Base-by-base conservation (phyloP, 2,113 vertebrate species). In the Phalacrocorax aristotelis region DNA sequence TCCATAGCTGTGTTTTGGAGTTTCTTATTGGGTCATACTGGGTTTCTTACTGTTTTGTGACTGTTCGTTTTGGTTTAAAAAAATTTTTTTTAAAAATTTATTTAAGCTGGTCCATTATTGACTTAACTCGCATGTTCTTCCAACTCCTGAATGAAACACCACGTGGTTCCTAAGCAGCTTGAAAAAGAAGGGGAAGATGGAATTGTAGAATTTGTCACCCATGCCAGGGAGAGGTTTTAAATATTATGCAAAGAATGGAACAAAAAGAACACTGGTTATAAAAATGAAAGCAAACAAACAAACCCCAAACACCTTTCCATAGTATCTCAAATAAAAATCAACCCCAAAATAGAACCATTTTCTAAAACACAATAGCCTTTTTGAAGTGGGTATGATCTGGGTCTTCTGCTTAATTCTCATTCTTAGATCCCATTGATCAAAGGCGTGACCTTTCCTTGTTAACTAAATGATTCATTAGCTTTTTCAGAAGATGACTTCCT, bases 391-490 rank as follows among this genome's bases (percentile, higher is more conserved):
- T 62, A 19, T 71, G n/a, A 79, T 86, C 52, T 42, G 36, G 15
- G 42, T 95, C 62, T 72, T 89, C 58, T 72, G 76, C 69, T 91
- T 93, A 58, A 78, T 92, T 86, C 38, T 74, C 57, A 54, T 81
- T 91, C 18, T 87, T 72, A n/a, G 42, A 85, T 92, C 34, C 49
- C 51, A 27, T 71, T 89, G 61, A 92, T 95, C 32, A 60, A 57
- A 90, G 51, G n/a, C 30, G 9, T 62, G 79, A 88, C 61, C 55
- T 92, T 71, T 62, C 54, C 55, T 91, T 84, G 38, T 91, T 96
- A 93, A 91, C 32, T 20, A 55, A 89, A 74, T 66, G 72, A 92
- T 97, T 96, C 40, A 70, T 95, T 93, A 90, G 57, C 71, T 92
- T 92, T 81, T 77, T 81, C 23, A 19, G 68, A 76, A 93, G 64